phyloP scores from a whole-genome alignment of 2,797 vertebrate species.

The Phataginus tricuspis region DNA sequence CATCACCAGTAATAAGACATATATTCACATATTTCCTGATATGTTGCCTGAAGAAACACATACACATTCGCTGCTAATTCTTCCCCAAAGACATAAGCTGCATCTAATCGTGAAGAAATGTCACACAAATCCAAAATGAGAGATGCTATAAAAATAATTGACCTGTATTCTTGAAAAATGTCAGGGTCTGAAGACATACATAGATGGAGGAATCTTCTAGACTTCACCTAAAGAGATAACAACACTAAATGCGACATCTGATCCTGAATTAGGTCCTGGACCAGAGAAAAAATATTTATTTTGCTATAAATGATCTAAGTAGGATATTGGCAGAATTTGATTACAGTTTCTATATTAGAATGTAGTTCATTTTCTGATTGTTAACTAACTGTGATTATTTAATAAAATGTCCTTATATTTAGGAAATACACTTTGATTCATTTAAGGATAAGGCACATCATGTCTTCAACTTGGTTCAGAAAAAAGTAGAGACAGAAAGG shows the following conservation, averaged over 20 bases:
- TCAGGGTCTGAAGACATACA: neutral
- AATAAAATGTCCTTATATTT: neutral
- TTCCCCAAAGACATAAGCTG: neutral
- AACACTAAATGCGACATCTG: neutral
- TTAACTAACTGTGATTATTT: neutral
- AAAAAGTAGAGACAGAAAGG: neutral
- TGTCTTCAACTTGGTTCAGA: neutral
- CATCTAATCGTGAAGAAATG: neutral
- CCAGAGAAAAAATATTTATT: neutral
- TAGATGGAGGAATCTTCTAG: neutral
- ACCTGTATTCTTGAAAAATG: neutral
- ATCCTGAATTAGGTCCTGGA: constrained; percentile 2
- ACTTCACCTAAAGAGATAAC: neutral
- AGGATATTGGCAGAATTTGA: neutral
- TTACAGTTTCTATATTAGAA: neutral
- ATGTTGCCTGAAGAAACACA: no score
- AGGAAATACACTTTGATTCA: neutral
- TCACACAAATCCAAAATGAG: neutral
- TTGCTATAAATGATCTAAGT: neutral
- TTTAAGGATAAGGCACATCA: neutral
- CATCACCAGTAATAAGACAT: neutral
- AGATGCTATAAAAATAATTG: neutral
- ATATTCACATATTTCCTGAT: neutral
- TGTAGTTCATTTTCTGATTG: neutral
- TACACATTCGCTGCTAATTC: neutral